These are phyloP conservation scores for Lymantria monacha DNA, from an alignment of 2,888 invertebrate genomes.

Conservation along the genomic window DNA sequence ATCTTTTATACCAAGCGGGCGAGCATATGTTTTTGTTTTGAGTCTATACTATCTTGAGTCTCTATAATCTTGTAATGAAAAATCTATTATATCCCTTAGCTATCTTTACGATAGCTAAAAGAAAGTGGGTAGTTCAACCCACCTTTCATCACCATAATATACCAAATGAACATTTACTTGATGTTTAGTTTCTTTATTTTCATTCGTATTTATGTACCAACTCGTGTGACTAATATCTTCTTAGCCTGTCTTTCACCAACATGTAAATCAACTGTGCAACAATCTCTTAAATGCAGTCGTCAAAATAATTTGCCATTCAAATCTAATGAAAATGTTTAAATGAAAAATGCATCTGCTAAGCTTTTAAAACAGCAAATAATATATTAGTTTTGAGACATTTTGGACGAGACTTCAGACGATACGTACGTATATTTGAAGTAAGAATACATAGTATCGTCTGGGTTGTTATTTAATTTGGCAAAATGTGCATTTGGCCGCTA, in stretches of 20 bases:
- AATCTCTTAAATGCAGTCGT: slow-evolving; percentile 10
- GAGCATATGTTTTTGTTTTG: no score
- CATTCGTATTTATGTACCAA: slow-evolving; percentile 16
- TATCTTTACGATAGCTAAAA: no score
- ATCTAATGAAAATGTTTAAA: slow-evolving; percentile 8
- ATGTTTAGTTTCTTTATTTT: no score
- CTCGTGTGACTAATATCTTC: slow-evolving; percentile 38
- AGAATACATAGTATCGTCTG: slow-evolving; percentile 57
- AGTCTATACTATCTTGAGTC: no score
- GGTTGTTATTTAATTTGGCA: slow-evolving; percentile 68
- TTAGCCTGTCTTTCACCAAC: slow-evolving; percentile 35
- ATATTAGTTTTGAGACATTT: slow-evolving; percentile 25
- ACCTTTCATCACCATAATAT: no score
- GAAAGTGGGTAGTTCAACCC: no score
- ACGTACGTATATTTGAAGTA: slow-evolving; percentile 30
- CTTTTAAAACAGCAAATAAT: slow-evolving; percentile 6
- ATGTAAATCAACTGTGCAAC: slow-evolving; percentile 21
- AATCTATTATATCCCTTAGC: no score
- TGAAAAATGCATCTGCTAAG: slow-evolving; percentile 1
- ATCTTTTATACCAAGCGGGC: no score
- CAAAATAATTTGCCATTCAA: slow-evolving; percentile 14
- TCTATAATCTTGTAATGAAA: no score
- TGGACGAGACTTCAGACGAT: slow-evolving; percentile 41
- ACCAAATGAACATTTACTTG: no score
- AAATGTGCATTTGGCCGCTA: slow-evolving; percentile 68